Base-by-base conservation (phyloP, 2,888 invertebrate species). In the Merodon equestris region DNA sequence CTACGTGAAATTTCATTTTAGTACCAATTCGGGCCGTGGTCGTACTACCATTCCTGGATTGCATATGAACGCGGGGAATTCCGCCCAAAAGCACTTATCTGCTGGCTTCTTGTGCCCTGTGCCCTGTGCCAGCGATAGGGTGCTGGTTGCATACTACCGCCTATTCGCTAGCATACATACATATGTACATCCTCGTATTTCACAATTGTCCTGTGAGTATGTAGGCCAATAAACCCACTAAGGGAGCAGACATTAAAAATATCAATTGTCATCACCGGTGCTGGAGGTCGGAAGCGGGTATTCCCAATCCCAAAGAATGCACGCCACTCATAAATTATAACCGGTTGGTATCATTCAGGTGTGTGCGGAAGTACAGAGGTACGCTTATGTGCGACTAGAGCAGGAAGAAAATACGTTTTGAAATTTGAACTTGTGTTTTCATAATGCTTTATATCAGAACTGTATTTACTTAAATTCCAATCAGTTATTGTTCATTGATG, bases 301-400 rank as follows among this genome's bases (percentile, higher is more conserved):
- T 68, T 54, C 27, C 27, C 27, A 27, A 9, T 40, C 67, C 64
- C 77, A 38, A 77, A 53, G 75, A 82, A 81, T 77, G 82, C 81
- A 82, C 82, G 81, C 72, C 75, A 81, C 81, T 75, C 81, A 82
- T 82, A 82, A 82, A 83, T 83, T 83, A 83, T 83, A 81, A 81
- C 82, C 50, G 68, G 27, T 7, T 27, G 27, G n/a, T n/a, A n/a
- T n/a, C n/a, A n/a, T 7, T 27, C 27, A 27, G 27, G 27, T 27
- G 27, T 27, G 27, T 27, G 27, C 27, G 7, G n/a, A 27, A 27
- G 27, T 4, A 7, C 27, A 27, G 27, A 27, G 27, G 27, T 27
- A 27, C 2, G 27, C 27, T 76, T 74, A 51, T 76, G 56, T 67
- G 44, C 66, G 15, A 44, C 13, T 36, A 34, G 51, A 61, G 67